phyloP scores from a whole-genome alignment of 2,797 vertebrate genomes.

The Argya squamiceps region DNA sequence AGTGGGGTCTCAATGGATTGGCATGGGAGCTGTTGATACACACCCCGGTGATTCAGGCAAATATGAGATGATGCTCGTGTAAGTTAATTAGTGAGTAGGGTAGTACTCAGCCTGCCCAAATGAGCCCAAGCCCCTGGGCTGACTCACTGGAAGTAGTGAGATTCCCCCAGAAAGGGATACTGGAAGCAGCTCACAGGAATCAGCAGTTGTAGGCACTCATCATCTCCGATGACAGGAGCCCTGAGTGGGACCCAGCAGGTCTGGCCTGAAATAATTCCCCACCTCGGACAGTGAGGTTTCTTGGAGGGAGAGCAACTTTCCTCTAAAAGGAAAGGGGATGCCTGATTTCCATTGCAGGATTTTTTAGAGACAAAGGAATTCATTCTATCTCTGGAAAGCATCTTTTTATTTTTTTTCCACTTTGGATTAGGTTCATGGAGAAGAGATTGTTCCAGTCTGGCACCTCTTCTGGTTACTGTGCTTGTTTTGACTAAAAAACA shows the following conservation, averaged over 20 bases:
- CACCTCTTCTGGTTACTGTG: constrained; percentile 49
- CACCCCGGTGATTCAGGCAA: not conserved
- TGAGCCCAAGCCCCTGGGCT: not conserved
- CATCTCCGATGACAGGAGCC: accelerated
- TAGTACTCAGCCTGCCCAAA: not conserved
- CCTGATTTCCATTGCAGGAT: not conserved
- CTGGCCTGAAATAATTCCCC: not conserved
- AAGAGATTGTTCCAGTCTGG: constrained; percentile 62
- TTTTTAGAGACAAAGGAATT: constrained; percentile 55
- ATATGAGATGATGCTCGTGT: not conserved
- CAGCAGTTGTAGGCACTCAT: not conserved
- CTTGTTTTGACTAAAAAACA: constrained; percentile 66
- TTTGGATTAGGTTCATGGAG: constrained; percentile 33
- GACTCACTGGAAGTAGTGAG: not conserved
- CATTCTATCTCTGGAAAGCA: constrained; percentile 10
- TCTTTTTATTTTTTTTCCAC: not conserved
- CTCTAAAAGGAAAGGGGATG: not conserved
- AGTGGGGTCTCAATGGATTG: not conserved
- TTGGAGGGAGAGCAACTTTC: not conserved
- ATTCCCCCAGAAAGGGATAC: not conserved
- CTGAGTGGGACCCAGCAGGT: not conserved
- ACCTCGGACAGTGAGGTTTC: not conserved
- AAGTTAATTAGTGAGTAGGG: not conserved
- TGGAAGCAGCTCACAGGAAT: accelerated
- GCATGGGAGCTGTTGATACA: not conserved